Evolutionary conservation across 2,113 vertebrate species (phyloP).

Genomic region (Alethe diademata): DNA sequence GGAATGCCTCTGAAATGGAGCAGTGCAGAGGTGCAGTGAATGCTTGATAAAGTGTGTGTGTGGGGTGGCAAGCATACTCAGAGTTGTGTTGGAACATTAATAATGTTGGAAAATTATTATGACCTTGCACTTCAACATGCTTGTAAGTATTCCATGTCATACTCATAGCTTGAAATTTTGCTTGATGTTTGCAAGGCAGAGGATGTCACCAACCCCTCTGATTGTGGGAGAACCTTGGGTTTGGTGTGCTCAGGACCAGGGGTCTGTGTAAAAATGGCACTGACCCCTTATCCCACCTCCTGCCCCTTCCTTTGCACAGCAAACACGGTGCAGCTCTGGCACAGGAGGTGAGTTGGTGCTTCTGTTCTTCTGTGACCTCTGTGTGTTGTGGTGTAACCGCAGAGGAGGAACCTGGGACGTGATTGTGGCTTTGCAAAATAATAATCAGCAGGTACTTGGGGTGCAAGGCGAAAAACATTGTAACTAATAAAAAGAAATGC

Average conservation of each 20-base stretch:
- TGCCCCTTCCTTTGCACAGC: not conserved
- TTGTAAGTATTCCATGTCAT: not conserved
- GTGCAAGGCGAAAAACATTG: not conserved
- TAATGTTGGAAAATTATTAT: not conserved
- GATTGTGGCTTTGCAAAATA: not conserved
- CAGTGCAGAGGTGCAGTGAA: not conserved
- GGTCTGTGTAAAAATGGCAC: not conserved
- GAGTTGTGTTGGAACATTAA: not conserved
- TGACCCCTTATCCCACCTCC: not conserved
- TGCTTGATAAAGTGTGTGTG: not conserved
- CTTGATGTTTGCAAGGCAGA: not conserved
- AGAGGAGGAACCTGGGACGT: not conserved
- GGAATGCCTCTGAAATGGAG: not conserved
- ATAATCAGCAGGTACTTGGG: not conserved
- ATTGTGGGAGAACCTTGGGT: not conserved
- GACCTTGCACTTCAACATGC: not conserved
- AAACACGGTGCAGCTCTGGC: not conserved
- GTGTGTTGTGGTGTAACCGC: not conserved
- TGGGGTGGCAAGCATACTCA: not conserved
- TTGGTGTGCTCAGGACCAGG: not conserved
- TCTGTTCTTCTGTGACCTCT: not conserved
- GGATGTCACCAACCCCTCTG: fast-evolving
- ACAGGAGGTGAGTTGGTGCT: not conserved
- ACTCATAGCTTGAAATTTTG: not conserved
- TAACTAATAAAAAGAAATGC: not conserved